Percentiles rank a stretch among this genome's conserved stretches.
These are phyloP conservation scores for Solenopsis fugax DNA, from an alignment of 1,140 invertebrate species.

Conservation along the genomic window DNA sequence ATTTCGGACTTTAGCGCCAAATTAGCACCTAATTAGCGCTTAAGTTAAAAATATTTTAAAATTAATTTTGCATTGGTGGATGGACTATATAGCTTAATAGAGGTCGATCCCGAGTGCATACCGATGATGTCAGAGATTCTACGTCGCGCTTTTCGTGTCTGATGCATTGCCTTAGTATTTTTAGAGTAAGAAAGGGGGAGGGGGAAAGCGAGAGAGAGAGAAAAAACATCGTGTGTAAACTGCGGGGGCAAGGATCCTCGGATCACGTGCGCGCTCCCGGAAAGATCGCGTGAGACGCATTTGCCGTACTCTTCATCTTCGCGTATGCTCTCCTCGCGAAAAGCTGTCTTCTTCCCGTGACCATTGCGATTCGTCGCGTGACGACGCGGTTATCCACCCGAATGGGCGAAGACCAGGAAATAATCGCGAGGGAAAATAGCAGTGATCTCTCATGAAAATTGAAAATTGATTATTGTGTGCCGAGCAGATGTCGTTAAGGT, in stretches of 20 bases:
- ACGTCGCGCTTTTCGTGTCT: slow-evolving; percentile 26
- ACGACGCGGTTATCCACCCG: not conserved
- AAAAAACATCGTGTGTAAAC: not conserved
- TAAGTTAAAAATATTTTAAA: too few relatives aligned
- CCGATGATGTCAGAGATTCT: slow-evolving; percentile 64
- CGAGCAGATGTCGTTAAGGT: slow-evolving; percentile 53
- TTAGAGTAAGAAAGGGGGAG: not conserved
- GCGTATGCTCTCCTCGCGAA: not conserved
- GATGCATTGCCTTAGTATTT: slow-evolving; percentile 12
- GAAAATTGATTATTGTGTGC: slow-evolving; percentile 61
- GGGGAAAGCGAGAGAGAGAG: too few relatives aligned
- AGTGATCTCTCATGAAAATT: slow-evolving; percentile 55
- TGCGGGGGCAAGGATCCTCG: too few relatives aligned
- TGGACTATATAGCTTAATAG: too few relatives aligned
- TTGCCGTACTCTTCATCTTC: not conserved
- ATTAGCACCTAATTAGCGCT: too few relatives aligned
- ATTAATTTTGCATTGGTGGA: too few relatives aligned
- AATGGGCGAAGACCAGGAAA: slow-evolving; percentile 33
- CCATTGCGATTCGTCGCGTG: slow-evolving; percentile 38
- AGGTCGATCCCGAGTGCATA: slow-evolving; percentile 48
- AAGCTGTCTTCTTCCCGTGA: not conserved
- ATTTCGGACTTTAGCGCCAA: too few relatives aligned
- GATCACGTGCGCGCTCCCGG: not conserved
- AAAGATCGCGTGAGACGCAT: slow-evolving; percentile 25
- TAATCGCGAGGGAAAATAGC: slow-evolving; percentile 44